Evolutionary conservation across 2,797 vertebrate genomes (phyloP).

Genomic region (Melanogrammus aeglefinus): DNA sequence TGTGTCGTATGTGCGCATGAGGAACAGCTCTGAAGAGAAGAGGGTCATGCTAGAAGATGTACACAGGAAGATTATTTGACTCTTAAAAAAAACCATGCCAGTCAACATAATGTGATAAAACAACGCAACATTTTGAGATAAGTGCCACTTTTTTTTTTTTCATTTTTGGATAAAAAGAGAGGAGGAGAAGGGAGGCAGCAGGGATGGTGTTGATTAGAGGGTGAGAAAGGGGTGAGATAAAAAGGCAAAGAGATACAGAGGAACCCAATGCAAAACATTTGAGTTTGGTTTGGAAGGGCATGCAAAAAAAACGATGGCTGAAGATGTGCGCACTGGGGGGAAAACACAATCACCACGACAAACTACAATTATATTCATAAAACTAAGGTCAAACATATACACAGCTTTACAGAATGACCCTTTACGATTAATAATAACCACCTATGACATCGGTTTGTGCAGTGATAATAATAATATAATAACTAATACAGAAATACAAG

Average conservation of each 20-base stretch:
- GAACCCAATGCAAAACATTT: constrained; percentile 62
- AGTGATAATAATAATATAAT: not conserved
- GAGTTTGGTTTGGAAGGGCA: constrained; percentile 45
- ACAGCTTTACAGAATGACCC: not conserved
- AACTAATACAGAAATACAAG: not conserved
- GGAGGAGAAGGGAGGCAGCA: constrained; percentile 51
- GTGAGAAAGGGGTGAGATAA: constrained; percentile 59
- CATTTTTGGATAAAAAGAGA: constrained; percentile 37
- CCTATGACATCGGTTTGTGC: not conserved
- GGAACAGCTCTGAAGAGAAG: constrained; percentile 86
- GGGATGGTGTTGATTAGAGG: constrained; percentile 68
- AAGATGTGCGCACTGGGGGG: constrained; percentile 39
- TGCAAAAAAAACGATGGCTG: constrained; percentile 49
- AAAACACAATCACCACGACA: constrained; percentile 40
- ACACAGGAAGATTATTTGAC: constrained; percentile 99
- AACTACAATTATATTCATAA: not conserved
- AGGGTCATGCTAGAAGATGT: constrained; percentile 99
- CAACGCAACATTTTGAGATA: constrained; percentile 99
- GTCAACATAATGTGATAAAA: constrained; percentile 99
- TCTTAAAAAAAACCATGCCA: constrained; percentile 98
- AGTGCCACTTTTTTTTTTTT: constrained; percentile 95
- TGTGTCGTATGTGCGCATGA: constrained; percentile 84
- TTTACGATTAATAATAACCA: not conserved
- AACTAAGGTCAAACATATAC: not conserved
- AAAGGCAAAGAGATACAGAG: constrained; percentile 62